A percentile compares a stretch with the other conserved stretches of the same genome.
phyloP scores from a whole-genome alignment of 2,888 invertebrate genomes.

The Mycogona germanica region DNA sequence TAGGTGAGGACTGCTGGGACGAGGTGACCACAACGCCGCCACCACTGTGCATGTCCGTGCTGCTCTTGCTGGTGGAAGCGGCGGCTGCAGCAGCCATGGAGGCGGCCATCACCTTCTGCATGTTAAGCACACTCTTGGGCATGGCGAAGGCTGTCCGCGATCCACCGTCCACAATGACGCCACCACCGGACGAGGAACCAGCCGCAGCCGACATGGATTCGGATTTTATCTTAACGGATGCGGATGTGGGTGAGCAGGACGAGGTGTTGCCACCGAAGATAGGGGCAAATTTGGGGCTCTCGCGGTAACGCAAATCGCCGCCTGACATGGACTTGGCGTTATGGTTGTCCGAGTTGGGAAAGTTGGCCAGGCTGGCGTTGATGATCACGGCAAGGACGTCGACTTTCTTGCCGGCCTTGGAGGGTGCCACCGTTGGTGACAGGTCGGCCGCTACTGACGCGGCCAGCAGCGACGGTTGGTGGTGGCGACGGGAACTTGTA shows the following conservation, averaged over 20 bases:
- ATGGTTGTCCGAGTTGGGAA: slow-evolving; percentile 18
- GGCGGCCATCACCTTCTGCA: too few relatives aligned
- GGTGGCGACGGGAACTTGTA: not conserved
- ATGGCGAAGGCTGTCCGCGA: too few relatives aligned
- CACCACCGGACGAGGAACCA: too few relatives aligned
- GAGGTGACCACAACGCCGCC: not conserved
- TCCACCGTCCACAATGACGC: too few relatives aligned
- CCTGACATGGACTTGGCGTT: too few relatives aligned
- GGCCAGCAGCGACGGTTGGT: not conserved
- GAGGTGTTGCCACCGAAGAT: too few relatives aligned
- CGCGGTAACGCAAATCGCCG: not conserved
- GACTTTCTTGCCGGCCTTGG: too few relatives aligned
- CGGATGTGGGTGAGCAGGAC: not conserved
- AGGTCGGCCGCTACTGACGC: not conserved
- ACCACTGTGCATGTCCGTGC: not conserved
- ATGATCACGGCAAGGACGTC: slow-evolving; percentile 20
- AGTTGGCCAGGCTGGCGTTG: slow-evolving; percentile 19
- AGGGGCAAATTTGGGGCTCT: slow-evolving; percentile 9
- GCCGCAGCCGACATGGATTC: too few relatives aligned
- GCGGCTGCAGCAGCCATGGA: too few relatives aligned
- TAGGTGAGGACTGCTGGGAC: not conserved
- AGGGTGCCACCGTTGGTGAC: not conserved
- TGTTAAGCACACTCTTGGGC: too few relatives aligned
- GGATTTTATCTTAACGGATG: too few relatives aligned
- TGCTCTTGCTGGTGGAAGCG: too few relatives aligned